These are phyloP conservation scores for Sarcophilus harrisii DNA, from an alignment of 2,797 vertebrate genomes.

Conservation along the genomic window DNA sequence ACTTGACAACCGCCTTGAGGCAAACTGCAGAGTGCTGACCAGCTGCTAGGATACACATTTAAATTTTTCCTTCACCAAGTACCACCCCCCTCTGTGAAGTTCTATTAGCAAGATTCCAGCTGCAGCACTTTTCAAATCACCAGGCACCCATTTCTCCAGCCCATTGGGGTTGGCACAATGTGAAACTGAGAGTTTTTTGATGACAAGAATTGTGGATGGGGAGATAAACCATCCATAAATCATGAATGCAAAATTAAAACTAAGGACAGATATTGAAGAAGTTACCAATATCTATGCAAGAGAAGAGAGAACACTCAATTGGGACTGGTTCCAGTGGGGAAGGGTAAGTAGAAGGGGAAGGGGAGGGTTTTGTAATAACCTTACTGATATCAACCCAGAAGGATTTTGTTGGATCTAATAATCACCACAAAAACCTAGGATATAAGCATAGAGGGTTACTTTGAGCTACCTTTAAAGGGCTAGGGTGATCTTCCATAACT, in stretches of 20 bases:
- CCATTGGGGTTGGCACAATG: neutral
- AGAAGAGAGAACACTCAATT: neutral
- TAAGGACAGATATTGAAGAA: neutral
- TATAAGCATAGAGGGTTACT: neutral
- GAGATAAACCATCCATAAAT: neutral
- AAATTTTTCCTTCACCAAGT: conserved; percentile 55
- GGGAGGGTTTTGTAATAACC: neutral
- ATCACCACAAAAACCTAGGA: neutral
- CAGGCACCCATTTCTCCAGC: neutral
- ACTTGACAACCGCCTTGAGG: neutral
- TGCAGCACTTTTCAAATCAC: neutral
- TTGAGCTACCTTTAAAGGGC: neutral
- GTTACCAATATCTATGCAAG: neutral
- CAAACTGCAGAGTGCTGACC: conserved; percentile 65
- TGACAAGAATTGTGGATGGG: neutral
- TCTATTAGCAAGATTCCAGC: conserved; percentile 63
- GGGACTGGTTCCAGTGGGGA: neutral
- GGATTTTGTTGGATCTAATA: neutral
- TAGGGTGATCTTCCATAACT: neutral
- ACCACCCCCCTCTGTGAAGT: conserved; percentile 32
- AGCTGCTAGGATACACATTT: conserved; percentile 57
- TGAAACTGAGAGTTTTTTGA: neutral
- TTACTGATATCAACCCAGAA: neutral
- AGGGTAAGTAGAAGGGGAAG: neutral
- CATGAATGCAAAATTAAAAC: neutral